Evolutionary conservation across 1,140 invertebrate species (phyloP).

Genomic region (Neodiprion lecontei): DNA sequence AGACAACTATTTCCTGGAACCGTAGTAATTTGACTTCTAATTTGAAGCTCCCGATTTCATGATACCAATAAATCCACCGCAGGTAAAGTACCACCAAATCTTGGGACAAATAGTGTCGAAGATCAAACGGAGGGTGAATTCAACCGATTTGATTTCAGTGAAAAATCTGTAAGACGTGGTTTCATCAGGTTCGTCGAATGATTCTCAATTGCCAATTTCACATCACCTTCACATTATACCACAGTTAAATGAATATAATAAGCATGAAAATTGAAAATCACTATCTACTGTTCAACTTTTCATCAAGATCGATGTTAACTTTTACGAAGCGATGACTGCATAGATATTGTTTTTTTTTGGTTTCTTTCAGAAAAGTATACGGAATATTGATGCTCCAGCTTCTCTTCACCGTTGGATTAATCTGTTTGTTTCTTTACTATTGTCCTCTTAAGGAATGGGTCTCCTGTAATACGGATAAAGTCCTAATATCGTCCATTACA

Average conservation of each 20-base stretch:
- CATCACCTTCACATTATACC: constrained; percentile 38
- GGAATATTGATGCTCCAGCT: constrained; percentile 78
- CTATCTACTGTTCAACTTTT: constrained; percentile 4
- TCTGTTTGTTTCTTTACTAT: constrained; percentile 76
- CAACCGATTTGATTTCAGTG: constrained; percentile 79
- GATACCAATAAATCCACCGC: constrained; percentile 39
- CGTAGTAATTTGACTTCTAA: constrained; percentile 21
- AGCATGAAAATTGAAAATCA: constrained; percentile 12
- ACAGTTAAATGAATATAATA: constrained; percentile 14
- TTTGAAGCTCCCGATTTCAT: constrained; percentile 42
- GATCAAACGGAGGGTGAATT: constrained; percentile 67
- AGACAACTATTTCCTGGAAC: neutral
- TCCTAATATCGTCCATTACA: too few species aligned
- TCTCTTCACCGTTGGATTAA: constrained; percentile 75
- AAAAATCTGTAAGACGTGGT: constrained; percentile 74
- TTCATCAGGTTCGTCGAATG: constrained; percentile 75
- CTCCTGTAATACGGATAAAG: too few species aligned
- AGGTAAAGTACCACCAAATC: constrained; percentile 34
- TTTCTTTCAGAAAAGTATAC: constrained; percentile 71
- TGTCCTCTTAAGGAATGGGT: constrained; percentile 64
- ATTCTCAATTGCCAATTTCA: constrained; percentile 41
- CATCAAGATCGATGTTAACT: neutral
- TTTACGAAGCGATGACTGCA: too few species aligned
- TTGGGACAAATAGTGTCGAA: constrained; percentile 45
- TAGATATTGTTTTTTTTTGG: constrained; percentile 33